Conservation (phyloP, 2,797 vertebrate species). For the Schizothorax lantsangensis region DNA sequence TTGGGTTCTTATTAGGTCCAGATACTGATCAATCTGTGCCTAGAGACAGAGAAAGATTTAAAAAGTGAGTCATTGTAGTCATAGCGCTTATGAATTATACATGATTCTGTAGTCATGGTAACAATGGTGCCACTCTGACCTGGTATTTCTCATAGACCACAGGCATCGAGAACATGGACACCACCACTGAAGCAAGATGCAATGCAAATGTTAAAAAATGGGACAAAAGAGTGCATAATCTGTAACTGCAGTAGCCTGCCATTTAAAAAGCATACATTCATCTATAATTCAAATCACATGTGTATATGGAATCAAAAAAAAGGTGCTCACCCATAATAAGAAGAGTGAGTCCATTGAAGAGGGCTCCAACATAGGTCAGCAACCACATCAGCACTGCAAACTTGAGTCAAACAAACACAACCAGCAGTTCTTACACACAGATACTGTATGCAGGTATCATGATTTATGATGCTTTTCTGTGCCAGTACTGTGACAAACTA, state of each 20-base stretch:
- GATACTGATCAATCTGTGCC: conserved; percentile 98
- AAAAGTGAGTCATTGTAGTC: conserved; percentile 1
- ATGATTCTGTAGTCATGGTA: neutral
- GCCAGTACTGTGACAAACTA: neutral
- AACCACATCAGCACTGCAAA: conserved; percentile 87
- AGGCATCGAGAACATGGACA: conserved; percentile 84
- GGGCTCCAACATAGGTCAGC: conserved; percentile 85
- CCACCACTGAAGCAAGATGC: conserved; percentile 73
- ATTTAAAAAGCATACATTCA: neutral
- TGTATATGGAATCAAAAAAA: neutral
- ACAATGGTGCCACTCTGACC: conserved; percentile 66
- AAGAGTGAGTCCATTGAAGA: conserved; percentile 86
- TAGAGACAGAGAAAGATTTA: conserved; percentile 62
- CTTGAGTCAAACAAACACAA: conserved; percentile 62
- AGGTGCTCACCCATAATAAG: conserved; percentile 81
- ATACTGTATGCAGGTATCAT: neutral
- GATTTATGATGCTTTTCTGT: neutral
- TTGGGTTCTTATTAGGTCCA: conserved; percentile 97
- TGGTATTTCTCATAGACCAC: conserved; percentile 89
- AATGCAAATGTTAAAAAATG: neutral
- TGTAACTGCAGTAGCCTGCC: neutral
- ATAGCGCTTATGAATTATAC: neutral
- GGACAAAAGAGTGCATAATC: neutral
- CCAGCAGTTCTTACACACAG: neutral
- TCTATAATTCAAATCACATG: neutral